Base-by-base conservation (phyloP, 30 jellyfish, hydroid and myxozoan genomes). In the Morbakka virulenta region DNA sequence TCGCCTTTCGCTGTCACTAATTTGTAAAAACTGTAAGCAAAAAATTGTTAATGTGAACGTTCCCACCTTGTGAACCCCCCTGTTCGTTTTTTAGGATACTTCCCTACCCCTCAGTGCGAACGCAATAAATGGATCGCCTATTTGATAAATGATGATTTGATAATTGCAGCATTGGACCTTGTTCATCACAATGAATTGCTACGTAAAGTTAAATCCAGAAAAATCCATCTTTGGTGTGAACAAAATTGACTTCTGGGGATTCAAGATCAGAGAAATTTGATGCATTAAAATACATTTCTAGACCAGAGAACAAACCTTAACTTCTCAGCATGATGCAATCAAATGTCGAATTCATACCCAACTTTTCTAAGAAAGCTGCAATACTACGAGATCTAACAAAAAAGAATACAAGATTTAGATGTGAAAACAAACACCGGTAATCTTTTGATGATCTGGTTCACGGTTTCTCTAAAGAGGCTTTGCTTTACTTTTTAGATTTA, bases 201-300 rank as follows among this genome's bases (percentile, higher is more conserved):
- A 31, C n/a, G n/a, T n/a, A 31, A 65, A 35, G 57, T 51, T 86
- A 23, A 79, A 70, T 32, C 76, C 87, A 50, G 92, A 69, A 35
- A 86, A 77, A 68, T 0, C 88, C 66, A 33, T 61, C 24, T 86
- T 77, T 33, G 83, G 72, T 57, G 61, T 51, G 34, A 62, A 31
- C 69, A 87, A 69, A 74, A 76, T 86, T 17, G 67, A 80, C 50
- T 86, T 77, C 77, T 77, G 77, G 83, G 93, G 88, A 24, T 29
- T 86, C 51, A 67, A 50, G 35, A 23, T 86, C 64, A 25, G 73
- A 57, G 26, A 86, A 77, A 64, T 72, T 86, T 2, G 32, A 76
- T 35, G 93, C 93, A 11, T 70, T 77, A 0, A 29, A 52, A 6
- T 74, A 57, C 0, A 88, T 84, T 21, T 72, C 69, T 28, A 52